Base-by-base conservation (phyloP, 2,888 invertebrate genomes). In the Octodonta nipae region DNA sequence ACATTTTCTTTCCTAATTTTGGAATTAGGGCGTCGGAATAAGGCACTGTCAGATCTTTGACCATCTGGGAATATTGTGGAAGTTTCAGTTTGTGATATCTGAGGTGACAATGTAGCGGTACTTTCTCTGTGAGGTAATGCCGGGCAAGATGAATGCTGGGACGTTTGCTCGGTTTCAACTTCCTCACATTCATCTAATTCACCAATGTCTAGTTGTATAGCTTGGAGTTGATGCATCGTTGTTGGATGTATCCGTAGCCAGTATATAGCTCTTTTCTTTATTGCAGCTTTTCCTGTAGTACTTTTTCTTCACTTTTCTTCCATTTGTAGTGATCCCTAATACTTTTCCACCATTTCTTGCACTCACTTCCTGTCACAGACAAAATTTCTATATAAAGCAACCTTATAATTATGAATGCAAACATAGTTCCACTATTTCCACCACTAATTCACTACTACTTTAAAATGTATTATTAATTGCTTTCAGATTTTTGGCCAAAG, bases 391-490 rank as follows among this genome's bases (percentile, higher is more conserved):
- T 20, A 20, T n/a, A 20, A 20, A 20, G n/a, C 20, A 20, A 20
- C n/a, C 6, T 7, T 20, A 20, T 20, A 6, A 20, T 20, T 20
- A 20, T 20, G 20, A 6, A 20, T 20, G 20, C 20, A 20, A 20
- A 20, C 20, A 20, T 20, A 20, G 6, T 20, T 20, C n/a, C 20
- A 20, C n/a, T 20, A 20, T 20, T 20, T 20, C 20, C 20, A 20
- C 20, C 20, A 20, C 20, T n/a, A 2, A 22, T 22, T 22, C 22
- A 4, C 22, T 22, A 10, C 22, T 22, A 22, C 11, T 22, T 10
- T 11, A 3, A 22, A 2, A 22, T 10, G 11, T 22, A 2, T 3
- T 22, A 22, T 22, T 3, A 22, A 22, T 22, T 22, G n/a, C 10
- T 22, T 4, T 22, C 4, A 22, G 2, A 11, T 22, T 22, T 20